Conservation (phyloP, 2,113 vertebrate genomes). For the Prolemur simus region DNA sequence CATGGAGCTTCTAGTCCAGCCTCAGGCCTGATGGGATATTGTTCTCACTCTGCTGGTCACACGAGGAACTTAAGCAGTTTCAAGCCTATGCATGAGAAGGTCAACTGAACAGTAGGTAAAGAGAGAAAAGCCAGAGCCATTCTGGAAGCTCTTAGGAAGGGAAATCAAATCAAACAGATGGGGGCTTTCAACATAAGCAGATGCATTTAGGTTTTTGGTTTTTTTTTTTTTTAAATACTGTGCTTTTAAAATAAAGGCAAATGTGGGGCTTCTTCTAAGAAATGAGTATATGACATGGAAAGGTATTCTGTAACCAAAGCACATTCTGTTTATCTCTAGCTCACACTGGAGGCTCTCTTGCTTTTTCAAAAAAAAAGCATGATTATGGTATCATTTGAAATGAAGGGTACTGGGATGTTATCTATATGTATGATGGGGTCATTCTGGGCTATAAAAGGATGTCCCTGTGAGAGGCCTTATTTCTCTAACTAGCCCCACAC, state of each 20-base stretch:
- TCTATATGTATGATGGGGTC: neutral
- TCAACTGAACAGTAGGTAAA: neutral
- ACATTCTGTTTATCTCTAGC: neutral
- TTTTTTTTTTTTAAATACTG: neutral
- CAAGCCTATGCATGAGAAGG: neutral
- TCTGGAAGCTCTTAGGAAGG: conserved; percentile 19
- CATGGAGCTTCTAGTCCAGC: neutral
- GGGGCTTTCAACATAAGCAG: conserved; percentile 24
- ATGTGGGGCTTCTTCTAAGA: neutral
- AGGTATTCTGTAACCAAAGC: neutral
- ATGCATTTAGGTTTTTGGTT: neutral
- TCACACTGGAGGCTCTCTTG: neutral
- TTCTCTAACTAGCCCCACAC: neutral
- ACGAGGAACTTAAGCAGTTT: neutral
- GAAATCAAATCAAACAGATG: conserved; percentile 14
- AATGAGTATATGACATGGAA: neutral
- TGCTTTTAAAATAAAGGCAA: conserved; percentile 58
- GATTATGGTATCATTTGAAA: neutral
- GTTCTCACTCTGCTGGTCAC: neutral
- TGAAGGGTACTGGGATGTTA: neutral
- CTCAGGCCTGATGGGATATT: neutral
- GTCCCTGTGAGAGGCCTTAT: neutral
- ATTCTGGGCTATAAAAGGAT: neutral
- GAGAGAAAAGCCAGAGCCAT: neutral
- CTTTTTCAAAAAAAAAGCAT: neutral